Conservation (phyloP, 2,888 invertebrate species). For the Coremacera marginata region DNA sequence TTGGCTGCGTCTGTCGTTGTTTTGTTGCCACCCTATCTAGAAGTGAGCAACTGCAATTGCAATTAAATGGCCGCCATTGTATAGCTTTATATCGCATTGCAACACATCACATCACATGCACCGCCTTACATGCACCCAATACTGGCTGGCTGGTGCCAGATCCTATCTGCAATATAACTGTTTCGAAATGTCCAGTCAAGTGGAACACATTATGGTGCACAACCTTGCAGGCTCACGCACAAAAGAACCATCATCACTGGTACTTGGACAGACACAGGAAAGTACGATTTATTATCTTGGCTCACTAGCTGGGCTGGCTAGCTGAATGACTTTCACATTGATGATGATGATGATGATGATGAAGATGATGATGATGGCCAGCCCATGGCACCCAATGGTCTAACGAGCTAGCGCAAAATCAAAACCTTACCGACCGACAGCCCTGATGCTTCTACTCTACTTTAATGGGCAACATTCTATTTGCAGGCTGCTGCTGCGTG, state of each 20-base stretch:
- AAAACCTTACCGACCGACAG: not conserved
- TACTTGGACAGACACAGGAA: not conserved
- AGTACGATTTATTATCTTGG: not conserved
- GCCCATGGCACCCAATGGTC: conserved; percentile 19
- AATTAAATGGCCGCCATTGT: conserved; percentile 17
- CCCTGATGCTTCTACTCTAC: not conserved
- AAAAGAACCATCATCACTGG: not conserved
- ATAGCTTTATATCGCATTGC: not conserved
- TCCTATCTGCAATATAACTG: conserved; percentile 13
- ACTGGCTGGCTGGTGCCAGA: too few relatives aligned
- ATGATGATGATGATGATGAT: not conserved
- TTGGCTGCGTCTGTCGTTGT: conserved; percentile 1
- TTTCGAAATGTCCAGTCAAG: conserved; percentile 27
- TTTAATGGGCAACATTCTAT: not conserved
- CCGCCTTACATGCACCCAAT: too few relatives aligned
- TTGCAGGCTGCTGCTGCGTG: not conserved
- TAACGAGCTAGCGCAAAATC: conserved; percentile 14
- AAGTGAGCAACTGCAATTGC: conserved; percentile 9
- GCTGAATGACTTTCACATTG: not conserved
- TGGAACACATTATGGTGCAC: conserved; percentile 26
- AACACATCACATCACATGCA: not conserved
- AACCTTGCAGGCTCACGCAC: not conserved
- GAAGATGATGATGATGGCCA: not conserved
- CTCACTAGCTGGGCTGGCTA: not conserved
- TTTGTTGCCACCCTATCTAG: not conserved